Conservation (phyloP, 2,888 invertebrate genomes). For the Cephus nigrinus region DNA sequence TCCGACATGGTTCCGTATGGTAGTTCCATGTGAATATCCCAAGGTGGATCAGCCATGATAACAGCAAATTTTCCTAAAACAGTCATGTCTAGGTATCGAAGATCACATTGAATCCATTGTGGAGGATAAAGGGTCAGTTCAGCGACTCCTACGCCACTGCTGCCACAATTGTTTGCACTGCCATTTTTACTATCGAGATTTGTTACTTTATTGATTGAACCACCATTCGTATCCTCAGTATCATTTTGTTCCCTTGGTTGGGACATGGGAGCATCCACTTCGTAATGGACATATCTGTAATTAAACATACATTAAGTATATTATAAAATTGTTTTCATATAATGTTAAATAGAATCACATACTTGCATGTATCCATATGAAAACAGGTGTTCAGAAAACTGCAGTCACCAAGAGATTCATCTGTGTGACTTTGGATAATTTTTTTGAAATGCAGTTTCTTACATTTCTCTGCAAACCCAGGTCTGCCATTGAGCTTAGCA, state of each 20-base stretch:
- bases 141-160: slow-evolving; percentile 68
- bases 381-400: slow-evolving; percentile 98
- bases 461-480: slow-evolving; percentile 73
- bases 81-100: slow-evolving; percentile 91
- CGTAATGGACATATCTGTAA: slow-evolving; percentile 92
- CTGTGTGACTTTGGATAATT: slow-evolving; percentile 95
- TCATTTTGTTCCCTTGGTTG: slow-evolving; percentile 62
- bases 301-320: background rate
- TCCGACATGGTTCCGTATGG: slow-evolving; percentile 99
- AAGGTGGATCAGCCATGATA: slow-evolving; percentile 98
- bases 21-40: slow-evolving; percentile 99
- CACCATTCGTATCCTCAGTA: slow-evolving; percentile 41
- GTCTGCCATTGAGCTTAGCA: slow-evolving; percentile 57
- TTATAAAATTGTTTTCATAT: background rate
- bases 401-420: slow-evolving; percentile 95
- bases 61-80: slow-evolving; percentile 96
- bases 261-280: slow-evolving; percentile 83
- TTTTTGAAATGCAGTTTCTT: slow-evolving; percentile 95
- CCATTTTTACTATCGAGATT: slow-evolving; percentile 38
- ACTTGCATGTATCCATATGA: slow-evolving; percentile 99
- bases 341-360: slow-evolving; percentile 30
- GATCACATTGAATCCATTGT: slow-evolving; percentile 98
- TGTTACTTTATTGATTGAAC: slow-evolving; percentile 26
- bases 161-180: slow-evolving; percentile 27
- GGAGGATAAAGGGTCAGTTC: slow-evolving; percentile 81